Conservation (phyloP, 1,140 invertebrate species). For the Eumeta japonica region DNA sequence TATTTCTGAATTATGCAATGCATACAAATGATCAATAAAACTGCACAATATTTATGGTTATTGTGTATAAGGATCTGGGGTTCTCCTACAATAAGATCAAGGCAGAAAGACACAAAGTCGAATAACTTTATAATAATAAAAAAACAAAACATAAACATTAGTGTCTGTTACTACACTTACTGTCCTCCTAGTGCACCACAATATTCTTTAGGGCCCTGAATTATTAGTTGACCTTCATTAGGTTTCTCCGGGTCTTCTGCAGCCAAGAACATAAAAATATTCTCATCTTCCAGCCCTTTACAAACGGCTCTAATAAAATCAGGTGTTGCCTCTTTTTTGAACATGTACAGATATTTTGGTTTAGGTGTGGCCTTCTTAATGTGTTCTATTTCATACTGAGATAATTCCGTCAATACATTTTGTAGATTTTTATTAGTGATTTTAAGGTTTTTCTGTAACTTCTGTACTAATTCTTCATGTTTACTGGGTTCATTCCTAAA, state of each 20-base stretch:
- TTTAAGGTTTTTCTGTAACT: conserved; percentile 70
- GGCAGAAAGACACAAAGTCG: too few relatives aligned
- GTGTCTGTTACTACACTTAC: conserved; percentile 21
- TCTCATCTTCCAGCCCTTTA: conserved; percentile 60
- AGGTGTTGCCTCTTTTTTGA: conserved; percentile 71
- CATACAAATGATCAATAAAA: too few relatives aligned
- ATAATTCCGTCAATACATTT: conserved; percentile 66
- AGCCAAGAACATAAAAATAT: conserved; percentile 64
- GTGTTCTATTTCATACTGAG: conserved; percentile 63
- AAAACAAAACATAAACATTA: too few relatives aligned
- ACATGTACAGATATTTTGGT: conserved; percentile 61
- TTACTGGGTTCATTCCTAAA: conserved; percentile 66
- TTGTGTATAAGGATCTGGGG: too few relatives aligned
- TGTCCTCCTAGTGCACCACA: conserved; percentile 32
- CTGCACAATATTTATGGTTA: too few relatives aligned
- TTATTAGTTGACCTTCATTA: conserved; percentile 64
- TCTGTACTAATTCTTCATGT: conserved; percentile 70
- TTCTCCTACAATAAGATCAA: too few relatives aligned
- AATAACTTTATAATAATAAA: too few relatives aligned
- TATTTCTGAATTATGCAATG: too few relatives aligned
- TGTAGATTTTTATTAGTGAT: conserved; percentile 62
- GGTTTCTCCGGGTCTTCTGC: conserved; percentile 68
- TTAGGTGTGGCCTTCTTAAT: conserved; percentile 55
- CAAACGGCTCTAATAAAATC: conserved; percentile 70
- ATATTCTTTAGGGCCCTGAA: conserved; percentile 57